Conservation (phyloP, 2,797 vertebrate genomes). For the Vultur gryphus region DNA sequence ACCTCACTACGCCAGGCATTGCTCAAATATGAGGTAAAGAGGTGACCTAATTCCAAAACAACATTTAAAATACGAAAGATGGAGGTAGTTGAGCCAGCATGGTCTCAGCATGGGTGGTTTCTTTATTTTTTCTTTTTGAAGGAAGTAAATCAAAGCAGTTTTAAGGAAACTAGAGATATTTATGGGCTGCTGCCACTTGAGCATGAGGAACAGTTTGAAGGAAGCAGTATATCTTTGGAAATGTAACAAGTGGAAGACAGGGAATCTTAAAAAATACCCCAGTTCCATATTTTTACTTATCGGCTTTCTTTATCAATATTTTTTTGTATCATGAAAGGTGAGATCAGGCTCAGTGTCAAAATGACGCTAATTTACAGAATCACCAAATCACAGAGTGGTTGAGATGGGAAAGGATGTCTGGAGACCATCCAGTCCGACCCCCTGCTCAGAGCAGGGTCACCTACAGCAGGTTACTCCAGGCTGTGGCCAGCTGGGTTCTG, state of each 20-base stretch:
- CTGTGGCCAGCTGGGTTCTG: not conserved
- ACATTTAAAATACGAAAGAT: not conserved
- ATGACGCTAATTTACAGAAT: not conserved
- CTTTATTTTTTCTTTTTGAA: not conserved
- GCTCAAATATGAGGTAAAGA: not conserved
- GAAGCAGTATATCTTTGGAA: conserved; percentile 6
- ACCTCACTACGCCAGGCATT: not conserved
- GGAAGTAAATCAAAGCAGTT: conserved; percentile 28
- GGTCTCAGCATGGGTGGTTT: not conserved
- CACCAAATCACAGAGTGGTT: not conserved
- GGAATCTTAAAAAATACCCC: not conserved
- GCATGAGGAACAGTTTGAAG: not conserved
- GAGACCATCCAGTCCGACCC: not conserved
- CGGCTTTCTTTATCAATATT: not conserved
- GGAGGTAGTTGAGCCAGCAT: not conserved
- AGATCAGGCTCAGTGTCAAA: not conserved
- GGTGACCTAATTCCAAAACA: not conserved
- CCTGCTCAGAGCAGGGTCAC: not conserved
- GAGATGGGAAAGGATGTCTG: not conserved
- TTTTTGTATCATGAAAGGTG: not conserved
- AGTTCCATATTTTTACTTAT: not conserved
- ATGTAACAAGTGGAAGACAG: not conserved
- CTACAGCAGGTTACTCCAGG: not conserved
- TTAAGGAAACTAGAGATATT: conserved; percentile 10
- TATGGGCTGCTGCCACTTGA: not conserved